Base-by-base conservation (phyloP, 1,140 invertebrate species). In the Musca domestica region DNA sequence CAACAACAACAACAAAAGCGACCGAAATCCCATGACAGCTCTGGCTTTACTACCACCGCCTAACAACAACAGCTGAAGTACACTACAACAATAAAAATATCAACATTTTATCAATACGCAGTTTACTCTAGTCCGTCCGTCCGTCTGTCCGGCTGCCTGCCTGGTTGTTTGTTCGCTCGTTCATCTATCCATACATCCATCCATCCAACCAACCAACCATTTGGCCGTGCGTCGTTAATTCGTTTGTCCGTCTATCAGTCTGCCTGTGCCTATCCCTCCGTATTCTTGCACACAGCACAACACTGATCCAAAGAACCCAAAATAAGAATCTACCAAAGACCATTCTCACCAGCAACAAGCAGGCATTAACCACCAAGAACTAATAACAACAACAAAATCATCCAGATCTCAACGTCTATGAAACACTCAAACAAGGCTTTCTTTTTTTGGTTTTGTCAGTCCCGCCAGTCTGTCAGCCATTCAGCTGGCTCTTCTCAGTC, bases 41-140 rank as follows among this genome's bases (percentile, higher is more conserved):
- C 3, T 51, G 49, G 22, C 2, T 51, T 19, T 51, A 22, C 49
- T 41, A 41, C 34, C 34, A 41, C 34, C 34, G 34, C 4, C 6
- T 41, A 48, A 48, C 41, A 65, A 49, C 46, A 65, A 15, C 64
- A 47, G 17, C 41, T 41, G 34, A 65, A 48, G 2, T 41, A 64
- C 63, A 66, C 27, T 51, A 66, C 48, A 66, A 51, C 27, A 23
- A 34, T 12, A 52, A 52, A 20, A 66, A 66, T 5, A 65, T 49
- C 23, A 65, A 51, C 12, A 65, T 48, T 30, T 52, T 66, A 51
- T 48, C 65, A 66, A 66, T 34, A 66, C 41, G 46, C 64, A 65
- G 23, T 51, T 65, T 48, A 20, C 64, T 52, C 19, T 20, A 20
- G 51, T 52, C 51, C 51, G 51, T 17, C 15, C 15, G 51, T 52